Conservation (phyloP, 1,140 invertebrate species). For the Aradophagus sp. region DNA sequence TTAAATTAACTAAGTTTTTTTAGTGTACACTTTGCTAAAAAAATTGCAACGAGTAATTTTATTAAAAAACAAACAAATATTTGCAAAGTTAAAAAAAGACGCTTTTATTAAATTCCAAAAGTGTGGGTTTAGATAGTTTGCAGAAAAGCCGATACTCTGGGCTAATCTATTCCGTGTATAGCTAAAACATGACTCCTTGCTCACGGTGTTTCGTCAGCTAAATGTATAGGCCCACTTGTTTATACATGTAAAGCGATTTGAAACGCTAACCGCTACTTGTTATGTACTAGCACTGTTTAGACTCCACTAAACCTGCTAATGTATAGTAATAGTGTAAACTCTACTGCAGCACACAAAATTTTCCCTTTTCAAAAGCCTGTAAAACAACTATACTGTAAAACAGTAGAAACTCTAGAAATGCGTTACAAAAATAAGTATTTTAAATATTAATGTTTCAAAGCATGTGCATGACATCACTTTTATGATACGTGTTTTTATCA, state of each 20-base stretch:
- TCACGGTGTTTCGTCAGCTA: slow-evolving; percentile 49
- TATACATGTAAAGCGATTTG: slow-evolving; percentile 57
- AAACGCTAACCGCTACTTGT: slow-evolving; percentile 66
- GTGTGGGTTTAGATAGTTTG: too few species aligned
- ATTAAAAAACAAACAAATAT: too few species aligned
- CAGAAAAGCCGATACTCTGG: slow-evolving; percentile 19
- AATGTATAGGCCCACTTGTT: slow-evolving; percentile 49
- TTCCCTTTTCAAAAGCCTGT: slow-evolving; percentile 33
- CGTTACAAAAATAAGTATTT: slow-evolving; percentile 44
- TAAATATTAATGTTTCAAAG: slow-evolving; percentile 45
- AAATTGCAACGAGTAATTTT: too few species aligned
- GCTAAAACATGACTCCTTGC: slow-evolving; percentile 43
- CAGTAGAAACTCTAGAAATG: slow-evolving; percentile 49
- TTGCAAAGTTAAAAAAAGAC: too few species aligned
- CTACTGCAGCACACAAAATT: slow-evolving; percentile 31
- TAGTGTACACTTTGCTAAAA: too few species aligned
- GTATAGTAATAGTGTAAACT: slow-evolving; percentile 62
- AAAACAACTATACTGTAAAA: slow-evolving; percentile 44
- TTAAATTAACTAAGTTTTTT: too few species aligned
- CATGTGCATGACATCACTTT: slow-evolving; percentile 29
- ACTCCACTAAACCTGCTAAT: slow-evolving; percentile 68
- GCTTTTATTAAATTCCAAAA: too few species aligned
- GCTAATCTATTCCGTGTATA: slow-evolving; percentile 38
- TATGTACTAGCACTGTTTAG: slow-evolving; percentile 62
- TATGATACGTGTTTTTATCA: slow-evolving; percentile 42